Evolutionary conservation across 2,888 invertebrate species (phyloP).

Genomic region (Harmothoe impar): DNA sequence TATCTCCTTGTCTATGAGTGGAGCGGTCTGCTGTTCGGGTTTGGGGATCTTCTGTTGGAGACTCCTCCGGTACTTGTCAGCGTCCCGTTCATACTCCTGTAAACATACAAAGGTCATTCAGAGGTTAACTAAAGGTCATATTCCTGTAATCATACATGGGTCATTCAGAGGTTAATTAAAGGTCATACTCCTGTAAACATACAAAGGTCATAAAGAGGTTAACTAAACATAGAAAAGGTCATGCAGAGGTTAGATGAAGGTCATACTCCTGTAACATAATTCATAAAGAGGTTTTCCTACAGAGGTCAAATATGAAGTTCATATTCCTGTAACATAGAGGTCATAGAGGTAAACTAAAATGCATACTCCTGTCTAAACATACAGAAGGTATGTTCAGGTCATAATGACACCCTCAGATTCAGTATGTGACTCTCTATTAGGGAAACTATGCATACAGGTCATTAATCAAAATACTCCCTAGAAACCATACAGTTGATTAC

Average conservation of each 20-base stretch:
- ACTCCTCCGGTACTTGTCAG: constrained; percentile 64
- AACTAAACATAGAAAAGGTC: background rate
- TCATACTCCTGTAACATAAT: too few relatives aligned
- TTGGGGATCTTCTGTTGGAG: constrained; percentile 55
- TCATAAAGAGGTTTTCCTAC: too few relatives aligned
- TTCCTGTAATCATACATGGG: background rate
- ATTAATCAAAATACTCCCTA: too few relatives aligned
- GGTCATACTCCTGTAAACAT: background rate
- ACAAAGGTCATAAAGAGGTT: background rate
- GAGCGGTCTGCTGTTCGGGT: constrained; percentile 4
- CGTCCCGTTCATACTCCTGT: constrained; percentile 66
- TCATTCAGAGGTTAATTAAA: background rate
- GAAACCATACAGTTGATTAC: too few relatives aligned
- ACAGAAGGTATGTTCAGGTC: too few relatives aligned
- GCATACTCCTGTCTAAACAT: too few relatives aligned
- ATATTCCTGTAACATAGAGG: too few relatives aligned
- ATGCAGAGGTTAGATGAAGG: background rate
- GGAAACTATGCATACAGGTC: too few relatives aligned
- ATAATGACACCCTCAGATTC: too few relatives aligned
- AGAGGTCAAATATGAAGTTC: too few relatives aligned
- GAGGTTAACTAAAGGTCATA: background rate
- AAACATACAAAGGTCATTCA: constrained; percentile 21
- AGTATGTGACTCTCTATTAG: too few relatives aligned
- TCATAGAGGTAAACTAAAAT: too few relatives aligned
- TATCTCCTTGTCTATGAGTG: constrained; percentile 52